Conservation (phyloP, 2,888 invertebrate species). For the Hirtodrosophila cameraria region DNA sequence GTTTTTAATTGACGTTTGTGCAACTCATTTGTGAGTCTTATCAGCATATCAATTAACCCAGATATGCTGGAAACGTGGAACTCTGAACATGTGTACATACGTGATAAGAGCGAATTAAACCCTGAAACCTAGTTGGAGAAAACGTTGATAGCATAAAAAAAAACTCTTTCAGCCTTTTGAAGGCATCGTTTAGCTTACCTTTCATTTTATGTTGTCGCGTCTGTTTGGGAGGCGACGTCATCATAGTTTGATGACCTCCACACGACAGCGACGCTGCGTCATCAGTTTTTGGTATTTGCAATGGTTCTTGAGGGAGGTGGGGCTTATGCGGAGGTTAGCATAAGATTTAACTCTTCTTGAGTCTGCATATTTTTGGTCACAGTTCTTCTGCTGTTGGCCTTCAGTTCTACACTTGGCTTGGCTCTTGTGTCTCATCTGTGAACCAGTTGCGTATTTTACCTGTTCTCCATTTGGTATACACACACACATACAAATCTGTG, state of each 20-base stretch:
- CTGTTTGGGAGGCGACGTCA: slow-evolving; percentile 49
- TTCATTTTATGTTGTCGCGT: slow-evolving; percentile 37
- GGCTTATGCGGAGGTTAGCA: not conserved
- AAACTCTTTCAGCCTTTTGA: not conserved
- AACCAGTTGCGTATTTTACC: slow-evolving; percentile 64
- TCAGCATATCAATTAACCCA: slow-evolving; percentile 66
- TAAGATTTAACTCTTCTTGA: slow-evolving; percentile 44
- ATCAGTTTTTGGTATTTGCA: slow-evolving; percentile 62
- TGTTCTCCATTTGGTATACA: slow-evolving; percentile 53
- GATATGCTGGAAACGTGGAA: slow-evolving; percentile 42
- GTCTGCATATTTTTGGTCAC: slow-evolving; percentile 70
- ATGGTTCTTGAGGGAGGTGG: slow-evolving; percentile 1
- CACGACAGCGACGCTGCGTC: slow-evolving; percentile 59
- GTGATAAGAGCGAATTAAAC: slow-evolving; percentile 37
- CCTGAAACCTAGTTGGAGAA: not conserved
- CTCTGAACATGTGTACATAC: slow-evolving; percentile 13
- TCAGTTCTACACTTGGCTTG: slow-evolving; percentile 54
- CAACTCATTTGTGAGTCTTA: slow-evolving; percentile 25
- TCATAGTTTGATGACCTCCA: slow-evolving; percentile 80
- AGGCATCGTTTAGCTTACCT: slow-evolving; percentile 15
- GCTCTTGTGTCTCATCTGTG: slow-evolving; percentile 47
- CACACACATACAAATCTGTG: slow-evolving; percentile 32
- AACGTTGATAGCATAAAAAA: not conserved
- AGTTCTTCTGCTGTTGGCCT: slow-evolving; percentile 42
- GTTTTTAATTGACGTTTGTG: slow-evolving; percentile 8